phyloP scores from a whole-genome alignment of 2,888 invertebrate genomes.

The Xanthorhoe spadicearia region DNA sequence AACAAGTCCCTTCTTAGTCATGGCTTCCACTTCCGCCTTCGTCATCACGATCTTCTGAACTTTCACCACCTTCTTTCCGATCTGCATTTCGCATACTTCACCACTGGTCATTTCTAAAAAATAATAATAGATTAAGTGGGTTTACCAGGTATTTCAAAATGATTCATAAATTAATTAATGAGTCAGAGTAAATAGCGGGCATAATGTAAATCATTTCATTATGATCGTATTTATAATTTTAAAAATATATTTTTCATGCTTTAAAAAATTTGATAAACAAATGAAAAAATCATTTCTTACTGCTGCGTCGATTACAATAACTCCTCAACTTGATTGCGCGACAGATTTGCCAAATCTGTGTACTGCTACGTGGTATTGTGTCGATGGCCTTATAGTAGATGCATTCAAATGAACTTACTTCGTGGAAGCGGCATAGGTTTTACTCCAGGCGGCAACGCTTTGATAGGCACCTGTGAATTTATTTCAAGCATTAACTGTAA shows the following conservation, averaged over 20 bases:
- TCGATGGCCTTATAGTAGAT: too few species aligned
- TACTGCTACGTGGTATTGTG: too few species aligned
- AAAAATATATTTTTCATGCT: too few species aligned
- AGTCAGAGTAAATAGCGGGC: too few species aligned
- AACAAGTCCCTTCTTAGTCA: slow-evolving; percentile 87
- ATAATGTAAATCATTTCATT: too few species aligned
- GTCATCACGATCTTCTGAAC: slow-evolving; percentile 88
- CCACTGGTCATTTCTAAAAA: slow-evolving; percentile 53
- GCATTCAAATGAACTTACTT: slow-evolving; percentile 57
- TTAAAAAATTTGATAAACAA: too few species aligned
- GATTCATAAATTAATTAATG: neutral
- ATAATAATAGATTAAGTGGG: neutral
- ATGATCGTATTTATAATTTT: too few species aligned
- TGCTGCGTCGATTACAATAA: too few species aligned
- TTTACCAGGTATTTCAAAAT: neutral
- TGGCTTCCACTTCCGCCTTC: slow-evolving; percentile 87
- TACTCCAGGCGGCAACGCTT: slow-evolving; percentile 74
- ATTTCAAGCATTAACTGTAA: too few species aligned
- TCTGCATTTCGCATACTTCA: slow-evolving; percentile 81
- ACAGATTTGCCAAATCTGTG: too few species aligned
- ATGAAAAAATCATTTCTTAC: too few species aligned
- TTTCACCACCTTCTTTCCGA: slow-evolving; percentile 86
- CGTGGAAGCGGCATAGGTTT: slow-evolving; percentile 74
- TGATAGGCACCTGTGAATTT: slow-evolving; percentile 63
- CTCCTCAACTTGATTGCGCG: too few species aligned